Conservation (phyloP, 53 echinoderm and acorn worm genomes). For the Mesocentrotus franciscanus region DNA sequence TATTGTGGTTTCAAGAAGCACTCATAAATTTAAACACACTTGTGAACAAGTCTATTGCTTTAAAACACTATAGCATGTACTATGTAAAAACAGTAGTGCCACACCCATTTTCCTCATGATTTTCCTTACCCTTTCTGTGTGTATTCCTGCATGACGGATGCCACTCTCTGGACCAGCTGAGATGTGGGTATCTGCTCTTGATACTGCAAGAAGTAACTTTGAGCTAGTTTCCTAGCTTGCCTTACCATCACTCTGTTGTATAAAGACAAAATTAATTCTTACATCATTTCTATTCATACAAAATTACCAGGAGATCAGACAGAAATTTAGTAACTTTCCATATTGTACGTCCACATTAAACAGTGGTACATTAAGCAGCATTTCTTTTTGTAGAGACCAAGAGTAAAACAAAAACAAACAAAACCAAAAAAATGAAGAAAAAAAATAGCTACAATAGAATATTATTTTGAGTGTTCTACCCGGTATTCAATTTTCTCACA, state of each 20-base stretch:
- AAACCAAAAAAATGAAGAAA: no score
- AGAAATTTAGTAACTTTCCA: no score
- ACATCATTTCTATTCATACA: neutral
- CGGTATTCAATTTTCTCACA: no score
- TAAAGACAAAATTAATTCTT: neutral
- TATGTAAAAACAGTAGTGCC: neutral
- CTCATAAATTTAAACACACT: no score
- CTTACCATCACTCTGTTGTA: constrained; percentile 80
- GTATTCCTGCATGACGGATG: constrained; percentile 99
- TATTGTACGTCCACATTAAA: no score
- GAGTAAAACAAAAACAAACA: no score
- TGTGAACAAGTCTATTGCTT: neutral
- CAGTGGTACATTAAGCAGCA: no score
- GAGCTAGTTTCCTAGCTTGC: constrained; percentile 93
- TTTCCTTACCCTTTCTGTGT: constrained; percentile 92
- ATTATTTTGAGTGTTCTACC: no score
- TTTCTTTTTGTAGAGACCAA: no score
- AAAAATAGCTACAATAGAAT: no score
- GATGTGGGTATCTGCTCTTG: constrained; percentile 99
- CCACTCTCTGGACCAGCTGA: constrained; percentile 94
- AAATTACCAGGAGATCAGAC: no score
- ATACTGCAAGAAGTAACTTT: constrained; percentile 90
- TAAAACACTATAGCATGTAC: neutral
- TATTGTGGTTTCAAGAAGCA: no score
- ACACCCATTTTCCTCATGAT: neutral